A percentile compares a stretch with the other conserved stretches of the same genome.
Conservation (phyloP, 64 coral and sea anemone species). For the Trachythela sp. region DNA sequence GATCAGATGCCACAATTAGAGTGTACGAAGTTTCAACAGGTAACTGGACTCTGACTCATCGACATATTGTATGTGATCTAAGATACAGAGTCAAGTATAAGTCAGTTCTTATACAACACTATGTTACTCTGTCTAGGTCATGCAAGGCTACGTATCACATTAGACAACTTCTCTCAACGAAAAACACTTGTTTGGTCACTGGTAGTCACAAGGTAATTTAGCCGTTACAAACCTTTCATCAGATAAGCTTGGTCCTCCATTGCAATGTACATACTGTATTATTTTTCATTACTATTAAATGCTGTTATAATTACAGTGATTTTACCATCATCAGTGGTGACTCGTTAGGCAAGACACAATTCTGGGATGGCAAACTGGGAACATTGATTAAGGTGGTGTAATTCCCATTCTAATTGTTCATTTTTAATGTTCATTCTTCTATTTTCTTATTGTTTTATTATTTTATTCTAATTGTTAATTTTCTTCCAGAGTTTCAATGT, state of each 20-base stretch:
- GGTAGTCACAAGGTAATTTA: slow-evolving; percentile 66
- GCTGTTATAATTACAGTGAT: slow-evolving; percentile 31
- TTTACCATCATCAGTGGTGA: slow-evolving; percentile 94
- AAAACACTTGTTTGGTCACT: slow-evolving; percentile 86
- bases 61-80: not conserved
- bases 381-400: slow-evolving; percentile 85
- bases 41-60: not conserved
- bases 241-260: not conserved
- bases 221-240: not conserved
- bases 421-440: no score
- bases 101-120: not conserved
- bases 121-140: slow-evolving; percentile 44
- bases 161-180: slow-evolving; percentile 62
- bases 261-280: no score
- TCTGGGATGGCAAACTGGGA: slow-evolving; percentile 87
- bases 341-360: slow-evolving; percentile 93
- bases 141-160: slow-evolving; percentile 74
- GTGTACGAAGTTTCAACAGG: slow-evolving; percentile 54
- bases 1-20: slow-evolving; percentile 82
- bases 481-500: slow-evolving; percentile 70
- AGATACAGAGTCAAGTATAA: no score
- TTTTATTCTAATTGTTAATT: not conserved
- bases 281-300: no score
- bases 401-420: no score
- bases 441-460: not conserved